Base-by-base conservation (phyloP, 2,888 invertebrate species). In the Gortyna flavago region DNA sequence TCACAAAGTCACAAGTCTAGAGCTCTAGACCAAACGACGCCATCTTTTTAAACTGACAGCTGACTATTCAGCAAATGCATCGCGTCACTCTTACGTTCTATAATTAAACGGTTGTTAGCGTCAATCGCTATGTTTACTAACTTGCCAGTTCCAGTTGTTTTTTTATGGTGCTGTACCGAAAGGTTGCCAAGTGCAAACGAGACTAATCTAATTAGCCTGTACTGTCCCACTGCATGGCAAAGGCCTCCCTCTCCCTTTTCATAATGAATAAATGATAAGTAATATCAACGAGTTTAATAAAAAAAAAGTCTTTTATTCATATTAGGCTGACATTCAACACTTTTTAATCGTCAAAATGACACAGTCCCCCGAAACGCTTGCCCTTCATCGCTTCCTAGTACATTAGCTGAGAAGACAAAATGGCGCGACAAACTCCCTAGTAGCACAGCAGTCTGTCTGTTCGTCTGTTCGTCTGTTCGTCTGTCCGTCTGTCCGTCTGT, bases 11-110 rank as follows among this genome's bases (percentile, higher is more conserved):
- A 59, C 85, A 76, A 76, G 90, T 85, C 90, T 91, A 94, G 94
- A 93, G 93, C 89, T 86, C 91, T 91, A 94, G 94, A 94, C 94
- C 88, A 88, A 79, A 81, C 85, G 94, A 90, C 94, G 94, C 94
- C 93, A 80, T 84, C 62, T 85, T 85, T 87, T 84, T 74, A 84
- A 87, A 72, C 41, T 70, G 72, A 67, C 82, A 79, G 79, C 48
- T 64, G 51, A 72, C 65, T 70, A 77, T 69, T 75, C 72, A 86
- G 86, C 74, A 69, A 79, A 73, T 79, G 66, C 66, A 80, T 73
- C 76, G 65, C 77, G 71, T 80, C 66, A 70, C 54, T 78, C 32
- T 51, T 51, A 66, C 9, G 51, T 79, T 82, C 78, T 79, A 80
- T 70, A 41, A 66, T 80, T 79, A 77, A 71, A 83, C 76, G 21